Evolutionary conservation across 1,140 invertebrate genomes (phyloP), one percentile per base, ranked within the genome.

Genomic region (Linepithema humile): DNA sequence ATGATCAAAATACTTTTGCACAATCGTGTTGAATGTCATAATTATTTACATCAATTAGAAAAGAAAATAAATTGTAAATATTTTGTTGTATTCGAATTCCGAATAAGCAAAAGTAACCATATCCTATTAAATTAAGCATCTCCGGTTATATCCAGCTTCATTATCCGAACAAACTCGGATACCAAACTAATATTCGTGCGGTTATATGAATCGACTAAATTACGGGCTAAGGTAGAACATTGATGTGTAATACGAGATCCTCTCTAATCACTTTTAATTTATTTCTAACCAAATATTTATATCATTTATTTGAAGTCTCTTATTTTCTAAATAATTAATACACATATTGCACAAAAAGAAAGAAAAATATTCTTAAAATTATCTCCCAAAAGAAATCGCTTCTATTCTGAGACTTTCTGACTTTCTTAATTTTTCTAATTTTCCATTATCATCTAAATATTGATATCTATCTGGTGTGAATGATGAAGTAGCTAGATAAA

Each of bases 141-240:
- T 29, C n/a, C n/a, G 6, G 5, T 15, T 62, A 45, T 62, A 62
- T 75, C 35, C 26, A 12, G 40, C 6, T 12, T 32, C n/a, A 75
- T 75, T 75, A 64, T 75, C 73, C 57, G 23, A 3, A 45, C 48
- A 75, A 26, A 64, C n/a, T 29, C n/a, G 57, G 38, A 3, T 75
- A 45, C n/a, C 26, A 38, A 45, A 62, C 55, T 75, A 62, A 75
- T 74, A 62, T 3, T 57, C 38, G 64, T 64, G 26, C 64, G n/a
- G 38, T 64, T 75, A 74, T 62, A 6, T 17, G 53, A 74, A 60
- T 74, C 5, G 53, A 20, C 17, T 64, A 32, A 23, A 62, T 75
- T 75, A 75, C 26, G 7, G 12, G 9, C 3, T 12, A 38, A 62
- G 26, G 6, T 45, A 62, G 62, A 75, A 75, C 64, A 64, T 75